A percentile compares a stretch with the other conserved stretches of the same genome.
Conservation (phyloP, 2,113 vertebrate species). For the Carettochelys insculpta region DNA sequence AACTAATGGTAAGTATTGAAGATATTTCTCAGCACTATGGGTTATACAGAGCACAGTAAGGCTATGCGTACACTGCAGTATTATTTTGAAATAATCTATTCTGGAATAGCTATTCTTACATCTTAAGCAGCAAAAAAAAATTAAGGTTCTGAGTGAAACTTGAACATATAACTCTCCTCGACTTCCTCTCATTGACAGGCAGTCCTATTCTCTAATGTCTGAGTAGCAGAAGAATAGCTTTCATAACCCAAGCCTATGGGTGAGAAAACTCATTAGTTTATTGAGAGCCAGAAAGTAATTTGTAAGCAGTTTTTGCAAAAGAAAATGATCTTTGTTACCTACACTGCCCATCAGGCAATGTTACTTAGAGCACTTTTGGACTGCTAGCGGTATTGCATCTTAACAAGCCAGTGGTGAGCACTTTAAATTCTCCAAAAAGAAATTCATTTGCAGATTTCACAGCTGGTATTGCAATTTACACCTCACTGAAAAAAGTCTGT, state of each 20-base stretch:
- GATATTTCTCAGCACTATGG: neutral
- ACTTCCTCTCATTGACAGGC: accelerated
- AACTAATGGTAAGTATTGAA: neutral
- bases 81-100: too few relatives aligned
- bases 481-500: neutral
- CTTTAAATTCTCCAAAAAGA: neutral
- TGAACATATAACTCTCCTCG: neutral
- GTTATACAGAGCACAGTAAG: neutral
- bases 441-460: neutral
- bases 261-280: neutral
- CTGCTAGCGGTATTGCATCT: slow-evolving; percentile 1
- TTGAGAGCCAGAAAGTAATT: neutral
- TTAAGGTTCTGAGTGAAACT: neutral
- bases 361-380: neutral
- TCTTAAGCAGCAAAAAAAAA: neutral
- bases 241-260: neutral
- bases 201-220: accelerated
- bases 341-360: accelerated
- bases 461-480: slow-evolving; percentile 17
- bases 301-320: neutral
- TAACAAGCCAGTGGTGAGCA: neutral
- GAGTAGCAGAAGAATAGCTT: accelerated
- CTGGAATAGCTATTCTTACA: too few relatives aligned
- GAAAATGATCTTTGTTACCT: neutral
- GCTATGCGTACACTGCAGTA: too few relatives aligned